Base-by-base conservation (phyloP, 1,140 invertebrate species). In the Bombus confusus region DNA sequence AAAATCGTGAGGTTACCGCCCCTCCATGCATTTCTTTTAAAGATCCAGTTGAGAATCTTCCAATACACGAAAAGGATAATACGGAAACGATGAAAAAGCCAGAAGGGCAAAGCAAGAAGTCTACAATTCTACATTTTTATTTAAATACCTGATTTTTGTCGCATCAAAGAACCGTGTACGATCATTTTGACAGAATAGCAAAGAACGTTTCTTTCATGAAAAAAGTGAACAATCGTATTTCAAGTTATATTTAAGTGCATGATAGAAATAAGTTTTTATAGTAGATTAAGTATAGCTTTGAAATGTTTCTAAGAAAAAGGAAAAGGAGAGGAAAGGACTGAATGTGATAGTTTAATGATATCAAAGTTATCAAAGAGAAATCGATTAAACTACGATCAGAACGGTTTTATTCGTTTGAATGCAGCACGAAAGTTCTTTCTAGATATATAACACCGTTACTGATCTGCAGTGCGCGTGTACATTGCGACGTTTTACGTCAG, bases 401-500 rank as follows among this genome's bases (percentile, higher is more conserved):
- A 28, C 62, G n/a, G 22, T 43, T 68, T 74, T 47, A 18, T 28
- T 66, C 57, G 8, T 43, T 74, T 4, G 43, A 85, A 85, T 34
- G 47, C 47, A 75, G 71, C 47, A 52, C 34, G 43, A n/a, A 66
- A 72, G 52, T 39, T 76, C 83, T 52, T 80, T 41, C 25, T 3
- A 43, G 25, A 37, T 85, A 76, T 43, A 76, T 52, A 83, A 64
- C 83, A 76, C 8, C 75, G 62, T 37, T 15, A 52, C 28, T n/a
- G 41, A 73, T 12, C 76, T 75, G 69, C 76, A 74, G 59, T 86
- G 87, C 80, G 74, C 87, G 85, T 76, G 66, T 64, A 82, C 66
- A 80, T 71, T 52, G 80, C 83, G 78, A 47, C 69, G 47, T 41
- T 64, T 34, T 80, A 85, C 83, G 78, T 80, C 83, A 73, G 43